A percentile compares a stretch with the other conserved stretches of the same genome.
phyloP scores from a whole-genome alignment of 2,113 vertebrate species.

The Bagarius yarrelli region DNA sequence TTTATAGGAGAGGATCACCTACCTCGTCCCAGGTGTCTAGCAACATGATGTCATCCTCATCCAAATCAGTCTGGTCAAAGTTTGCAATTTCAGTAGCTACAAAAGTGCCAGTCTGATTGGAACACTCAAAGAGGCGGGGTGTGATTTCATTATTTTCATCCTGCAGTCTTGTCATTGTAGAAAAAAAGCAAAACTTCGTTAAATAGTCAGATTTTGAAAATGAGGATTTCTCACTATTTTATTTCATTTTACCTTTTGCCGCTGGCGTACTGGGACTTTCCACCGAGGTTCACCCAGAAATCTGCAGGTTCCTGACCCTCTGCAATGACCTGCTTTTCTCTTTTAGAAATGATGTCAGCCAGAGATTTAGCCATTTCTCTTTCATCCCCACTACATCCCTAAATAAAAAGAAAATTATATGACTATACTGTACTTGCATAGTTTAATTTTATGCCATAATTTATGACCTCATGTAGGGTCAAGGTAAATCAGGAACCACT shows the following conservation, averaged over 20 bases:
- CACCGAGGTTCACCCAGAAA: slow-evolving; percentile 83
- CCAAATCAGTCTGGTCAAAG: slow-evolving; percentile 81
- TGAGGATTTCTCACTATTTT: background rate
- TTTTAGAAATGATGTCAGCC: slow-evolving; percentile 76
- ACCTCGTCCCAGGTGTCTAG: slow-evolving; percentile 85
- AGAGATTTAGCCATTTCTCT: slow-evolving; percentile 81
- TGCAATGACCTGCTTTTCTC: slow-evolving; percentile 78
- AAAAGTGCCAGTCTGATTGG: slow-evolving; percentile 81
- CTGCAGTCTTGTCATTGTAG: slow-evolving; percentile 71
- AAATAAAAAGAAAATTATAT: slow-evolving; percentile 7
- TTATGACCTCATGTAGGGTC: background rate
- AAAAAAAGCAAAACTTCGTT: slow-evolving; percentile 17
- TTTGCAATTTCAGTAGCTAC: slow-evolving; percentile 78
- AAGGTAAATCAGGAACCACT: background rate
- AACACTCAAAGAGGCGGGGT: slow-evolving; percentile 84
- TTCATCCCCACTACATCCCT: slow-evolving; percentile 87
- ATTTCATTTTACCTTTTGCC: slow-evolving; percentile 72
- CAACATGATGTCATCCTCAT: slow-evolving; percentile 80
- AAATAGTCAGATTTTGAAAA: background rate
- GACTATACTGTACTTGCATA: background rate
- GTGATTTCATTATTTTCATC: slow-evolving; percentile 64
- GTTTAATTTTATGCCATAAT: background rate
- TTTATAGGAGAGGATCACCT: background rate
- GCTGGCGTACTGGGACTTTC: slow-evolving; percentile 81
- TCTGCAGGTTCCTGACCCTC: slow-evolving; percentile 85